These are phyloP conservation scores for Loriculus beryllinus DNA, from an alignment of 2,797 vertebrate genomes.

Conservation along the genomic window DNA sequence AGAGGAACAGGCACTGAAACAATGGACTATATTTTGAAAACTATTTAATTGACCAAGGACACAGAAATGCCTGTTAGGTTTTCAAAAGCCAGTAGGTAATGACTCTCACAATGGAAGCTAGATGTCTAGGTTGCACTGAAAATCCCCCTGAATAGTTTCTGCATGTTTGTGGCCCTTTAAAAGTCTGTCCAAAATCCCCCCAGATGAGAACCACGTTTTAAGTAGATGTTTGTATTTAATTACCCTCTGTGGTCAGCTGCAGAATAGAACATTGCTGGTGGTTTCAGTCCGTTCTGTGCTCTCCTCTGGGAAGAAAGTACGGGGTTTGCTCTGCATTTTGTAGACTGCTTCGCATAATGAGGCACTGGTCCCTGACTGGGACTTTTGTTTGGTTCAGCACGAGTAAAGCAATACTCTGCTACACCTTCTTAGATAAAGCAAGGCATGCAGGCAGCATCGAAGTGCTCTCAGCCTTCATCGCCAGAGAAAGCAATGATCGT, in stretches of 20 bases:
- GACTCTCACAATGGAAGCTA: background rate
- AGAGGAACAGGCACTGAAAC: background rate
- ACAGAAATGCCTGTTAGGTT: background rate
- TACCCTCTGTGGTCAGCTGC: background rate
- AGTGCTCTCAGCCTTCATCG: background rate
- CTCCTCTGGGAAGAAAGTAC: background rate
- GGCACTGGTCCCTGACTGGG: background rate
- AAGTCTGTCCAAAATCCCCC: background rate
- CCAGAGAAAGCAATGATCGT: background rate
- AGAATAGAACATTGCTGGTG: background rate
- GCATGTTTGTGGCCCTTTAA: background rate
- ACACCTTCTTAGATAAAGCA: conserved; percentile 24
- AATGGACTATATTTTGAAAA: background rate
- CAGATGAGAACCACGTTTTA: conserved; percentile 1
- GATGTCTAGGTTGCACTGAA: background rate
- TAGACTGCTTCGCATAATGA: background rate
- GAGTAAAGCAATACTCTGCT: conserved; percentile 40
- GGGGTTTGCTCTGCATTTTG: background rate
- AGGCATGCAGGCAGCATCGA: background rate
- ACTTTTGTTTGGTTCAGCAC: background rate
- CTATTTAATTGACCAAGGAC: background rate
- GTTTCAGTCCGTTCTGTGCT: background rate
- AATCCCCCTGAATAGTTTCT: background rate
- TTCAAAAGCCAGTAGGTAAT: conserved; percentile 17
- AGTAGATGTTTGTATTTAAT: conserved; percentile 3